Conservation (phyloP, 1,140 invertebrate genomes). For the Leptinotarsa undecemlineata region DNA sequence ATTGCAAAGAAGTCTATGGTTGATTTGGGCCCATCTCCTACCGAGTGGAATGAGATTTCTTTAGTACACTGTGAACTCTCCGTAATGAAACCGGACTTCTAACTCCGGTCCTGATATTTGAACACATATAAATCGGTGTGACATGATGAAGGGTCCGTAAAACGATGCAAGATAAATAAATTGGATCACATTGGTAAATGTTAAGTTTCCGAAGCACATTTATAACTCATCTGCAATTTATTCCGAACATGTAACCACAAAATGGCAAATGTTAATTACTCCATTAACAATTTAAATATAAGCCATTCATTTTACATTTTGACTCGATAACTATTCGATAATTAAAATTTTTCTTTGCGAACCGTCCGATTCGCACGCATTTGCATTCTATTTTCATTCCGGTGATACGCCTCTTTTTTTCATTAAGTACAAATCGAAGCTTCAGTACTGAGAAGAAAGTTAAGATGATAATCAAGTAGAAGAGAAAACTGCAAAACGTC, state of each 20-base stretch:
- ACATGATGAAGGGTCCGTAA: constrained; percentile 23
- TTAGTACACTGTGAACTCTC: too few relatives aligned
- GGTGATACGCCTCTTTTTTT: not conserved
- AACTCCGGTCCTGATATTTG: constrained; percentile 12
- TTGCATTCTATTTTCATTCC: constrained; percentile 15
- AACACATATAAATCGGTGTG: constrained; percentile 5
- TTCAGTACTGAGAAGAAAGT: not conserved
- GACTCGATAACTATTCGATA: constrained; percentile 32
- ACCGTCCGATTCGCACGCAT: constrained; percentile 2
- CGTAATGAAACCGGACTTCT: too few relatives aligned
- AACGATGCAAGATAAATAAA: constrained; percentile 22
- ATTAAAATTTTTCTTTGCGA: constrained; percentile 22
- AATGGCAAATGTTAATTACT: constrained; percentile 38
- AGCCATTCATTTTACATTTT: constrained; percentile 33
- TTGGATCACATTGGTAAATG: constrained; percentile 26
- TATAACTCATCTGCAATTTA: constrained; percentile 37
- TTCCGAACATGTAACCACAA: constrained; percentile 36
- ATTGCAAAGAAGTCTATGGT: too few relatives aligned
- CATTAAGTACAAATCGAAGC: not conserved
- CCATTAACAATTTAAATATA: constrained; percentile 39
- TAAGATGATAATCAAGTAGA: not conserved
- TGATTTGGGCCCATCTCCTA: too few relatives aligned
- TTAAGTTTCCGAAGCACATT: constrained; percentile 21
- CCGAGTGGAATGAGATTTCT: too few relatives aligned
- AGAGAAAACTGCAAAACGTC: not conserved